phyloP scores from a whole-genome alignment of 2,113 vertebrate species.

The Suncus etruscus region DNA sequence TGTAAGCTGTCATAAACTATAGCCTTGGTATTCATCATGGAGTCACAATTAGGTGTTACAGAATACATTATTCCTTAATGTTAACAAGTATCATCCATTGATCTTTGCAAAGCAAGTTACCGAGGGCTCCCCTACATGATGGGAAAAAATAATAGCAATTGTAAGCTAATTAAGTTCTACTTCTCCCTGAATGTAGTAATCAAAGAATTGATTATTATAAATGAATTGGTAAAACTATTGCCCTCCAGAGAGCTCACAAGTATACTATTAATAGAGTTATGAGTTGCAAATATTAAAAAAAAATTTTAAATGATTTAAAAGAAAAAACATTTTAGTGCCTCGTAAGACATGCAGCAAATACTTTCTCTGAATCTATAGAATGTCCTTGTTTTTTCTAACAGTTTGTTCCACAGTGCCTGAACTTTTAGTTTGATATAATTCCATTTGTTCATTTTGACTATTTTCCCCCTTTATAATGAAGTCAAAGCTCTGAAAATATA shows the following conservation, averaged over 20 bases:
- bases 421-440: too few relatives aligned
- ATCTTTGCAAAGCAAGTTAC: neutral
- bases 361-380: too few relatives aligned
- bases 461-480: too few relatives aligned
- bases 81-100: neutral
- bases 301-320: neutral
- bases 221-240: neutral
- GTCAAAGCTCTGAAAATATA: too few relatives aligned
- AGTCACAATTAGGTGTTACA: neutral
- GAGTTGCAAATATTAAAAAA: neutral
- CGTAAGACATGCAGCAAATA: too few relatives aligned
- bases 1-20: neutral
- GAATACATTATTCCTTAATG: neutral
- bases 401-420: too few relatives aligned
- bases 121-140: neutral
- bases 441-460: too few relatives aligned
- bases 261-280: neutral
- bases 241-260: neutral
- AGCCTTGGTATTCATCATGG: neutral
- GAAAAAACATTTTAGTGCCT: too few relatives aligned
- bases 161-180: neutral
- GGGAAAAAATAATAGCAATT: neutral
- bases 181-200: neutral
- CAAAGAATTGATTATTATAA: neutral
- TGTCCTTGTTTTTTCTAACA: too few relatives aligned